Conservation (phyloP, 2,888 invertebrate species). For the Dryococelus australis region DNA sequence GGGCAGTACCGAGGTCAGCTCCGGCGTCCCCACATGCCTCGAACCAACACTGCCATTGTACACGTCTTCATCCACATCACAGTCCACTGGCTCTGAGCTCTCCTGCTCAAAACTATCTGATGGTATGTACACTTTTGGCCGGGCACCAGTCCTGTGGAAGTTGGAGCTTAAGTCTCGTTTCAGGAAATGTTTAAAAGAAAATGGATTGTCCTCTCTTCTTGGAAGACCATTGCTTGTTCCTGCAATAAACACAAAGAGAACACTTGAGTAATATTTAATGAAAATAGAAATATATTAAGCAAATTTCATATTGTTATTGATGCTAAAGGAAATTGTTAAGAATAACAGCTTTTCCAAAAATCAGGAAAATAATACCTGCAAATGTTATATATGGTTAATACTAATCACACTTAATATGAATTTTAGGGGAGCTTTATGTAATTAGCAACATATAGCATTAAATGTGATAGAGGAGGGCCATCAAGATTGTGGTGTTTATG, state of each 20-base stretch:
- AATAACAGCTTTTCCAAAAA: too few species aligned
- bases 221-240: conserved; percentile 59
- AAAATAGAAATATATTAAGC: not conserved
- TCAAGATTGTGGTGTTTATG: too few species aligned
- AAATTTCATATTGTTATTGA: too few species aligned
- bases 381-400: too few species aligned
- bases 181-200: conserved; percentile 86
- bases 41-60: conserved; percentile 33
- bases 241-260: conserved; percentile 55
- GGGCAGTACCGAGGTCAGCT: conserved; percentile 70
- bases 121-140: conserved; percentile 72
- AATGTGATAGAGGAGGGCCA: too few species aligned
- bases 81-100: conserved; percentile 33
- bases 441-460: too few species aligned
- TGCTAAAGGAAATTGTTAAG: not conserved
- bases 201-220: conserved; percentile 76
- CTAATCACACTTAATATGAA: too few species aligned
- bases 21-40: conserved; percentile 41
- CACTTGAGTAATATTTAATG: not conserved
- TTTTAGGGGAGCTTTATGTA: too few species aligned
- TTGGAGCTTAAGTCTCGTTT: conserved; percentile 69
- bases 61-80: conserved; percentile 36
- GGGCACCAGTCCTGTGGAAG: conserved; percentile 75
- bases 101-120: conserved; percentile 34
- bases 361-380: too few species aligned